Evolutionary conservation across 2,113 vertebrate species (phyloP), one percentile per base, ranked within the genome.

Genomic region (Mionectes macconnelli): DNA sequence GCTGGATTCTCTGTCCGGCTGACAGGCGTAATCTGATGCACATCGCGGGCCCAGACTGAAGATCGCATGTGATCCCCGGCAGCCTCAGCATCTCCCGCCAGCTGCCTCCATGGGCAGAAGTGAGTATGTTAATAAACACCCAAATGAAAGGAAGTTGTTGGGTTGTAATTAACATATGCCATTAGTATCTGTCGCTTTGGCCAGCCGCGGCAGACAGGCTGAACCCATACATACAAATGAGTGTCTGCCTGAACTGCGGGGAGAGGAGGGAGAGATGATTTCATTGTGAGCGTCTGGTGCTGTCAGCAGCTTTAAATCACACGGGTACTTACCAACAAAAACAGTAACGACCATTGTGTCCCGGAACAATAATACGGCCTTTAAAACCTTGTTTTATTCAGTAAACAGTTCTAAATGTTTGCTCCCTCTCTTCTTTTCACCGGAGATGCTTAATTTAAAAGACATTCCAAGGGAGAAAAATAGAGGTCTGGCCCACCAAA

Each of bases 261-360:
- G 97, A 97, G 97, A 96, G 96, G 92, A 98, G 98, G 94, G 89
- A 97, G 96, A 97, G 95, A 96, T 98, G 81, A 97, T 94, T 98
- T 98, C 98, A 98, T 97, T 98, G 98, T 98, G 98, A 98, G 98
- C 21, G 93, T 98, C 98, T 98, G 97, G 96, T 98, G 97, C 95
- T 98, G 98, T 98, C 98, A 99, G 98, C 98, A 98, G 98, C 98
- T 99, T 98, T 99, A 98, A 98, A 98, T 98, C 98, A 98, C 97
- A 97, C 97, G 96, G 97, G 97, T 93, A 98, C 98, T 98, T 97
- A 96, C 97, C 84, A 98, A 98, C 97, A 97, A 97, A 98, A 97
- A 97, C 97, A 98, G 92, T 92, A 89, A 96, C 90, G 70, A 90
- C 97, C 97, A 98, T 98, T 98, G 98, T 98, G 96, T 97, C 95